phyloP scores from a whole-genome alignment of 2,113 vertebrate genomes.

The Mellivora capensis region DNA sequence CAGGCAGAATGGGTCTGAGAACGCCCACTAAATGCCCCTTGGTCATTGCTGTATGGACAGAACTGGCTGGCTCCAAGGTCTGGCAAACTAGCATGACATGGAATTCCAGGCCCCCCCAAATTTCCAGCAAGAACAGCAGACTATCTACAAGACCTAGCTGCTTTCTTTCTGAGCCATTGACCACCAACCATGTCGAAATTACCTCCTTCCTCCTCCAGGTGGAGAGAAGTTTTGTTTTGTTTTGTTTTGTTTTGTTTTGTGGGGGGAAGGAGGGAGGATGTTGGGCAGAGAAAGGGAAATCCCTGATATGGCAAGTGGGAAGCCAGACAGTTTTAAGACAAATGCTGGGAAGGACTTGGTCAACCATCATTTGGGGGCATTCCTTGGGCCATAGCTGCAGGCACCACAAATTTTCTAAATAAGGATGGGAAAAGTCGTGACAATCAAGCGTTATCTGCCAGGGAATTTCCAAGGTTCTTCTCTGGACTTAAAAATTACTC shows the following conservation, averaged over 20 bases:
- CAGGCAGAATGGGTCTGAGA: neutral
- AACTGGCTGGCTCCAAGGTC: neutral
- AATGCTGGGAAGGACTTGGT: slow-evolving; percentile 30
- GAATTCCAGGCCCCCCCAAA: neutral
- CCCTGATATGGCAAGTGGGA: neutral
- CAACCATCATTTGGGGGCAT: neutral
- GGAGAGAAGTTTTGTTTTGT: neutral
- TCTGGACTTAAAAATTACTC: slow-evolving; percentile 45
- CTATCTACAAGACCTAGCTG: neutral
- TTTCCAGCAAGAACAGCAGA: neutral
- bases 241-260: neutral
- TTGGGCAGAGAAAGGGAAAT: neutral
- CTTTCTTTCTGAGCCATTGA: neutral
- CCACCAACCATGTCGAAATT: neutral
- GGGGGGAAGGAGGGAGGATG: neutral
- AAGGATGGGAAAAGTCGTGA: slow-evolving; percentile 47
- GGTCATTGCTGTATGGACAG: neutral
- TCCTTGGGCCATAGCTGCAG: neutral
- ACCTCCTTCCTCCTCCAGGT: neutral
- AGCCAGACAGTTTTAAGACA: neutral
- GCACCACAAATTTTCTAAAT: slow-evolving; percentile 59
- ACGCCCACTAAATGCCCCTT: neutral
- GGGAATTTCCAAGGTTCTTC: slow-evolving; percentile 60
- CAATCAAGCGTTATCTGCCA: slow-evolving; percentile 48
- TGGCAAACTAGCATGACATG: neutral